Evolutionary conservation across 2,113 vertebrate species (phyloP).

Genomic region (Girardinichthys multiradiatus): DNA sequence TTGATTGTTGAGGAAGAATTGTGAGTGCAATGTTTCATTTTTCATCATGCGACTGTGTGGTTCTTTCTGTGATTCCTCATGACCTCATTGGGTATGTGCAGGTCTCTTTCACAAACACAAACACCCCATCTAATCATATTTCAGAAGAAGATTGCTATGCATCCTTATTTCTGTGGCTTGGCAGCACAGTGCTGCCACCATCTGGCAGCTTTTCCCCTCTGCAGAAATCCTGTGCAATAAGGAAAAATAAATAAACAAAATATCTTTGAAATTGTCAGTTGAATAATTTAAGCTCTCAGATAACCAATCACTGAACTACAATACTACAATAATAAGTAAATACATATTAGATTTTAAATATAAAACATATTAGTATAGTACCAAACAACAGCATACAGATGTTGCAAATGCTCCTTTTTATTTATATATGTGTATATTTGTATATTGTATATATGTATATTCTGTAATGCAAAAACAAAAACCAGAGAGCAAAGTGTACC

Average conservation of each 20-base stretch:
- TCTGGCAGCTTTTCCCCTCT: conserved; percentile 44
- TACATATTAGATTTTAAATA: background rate
- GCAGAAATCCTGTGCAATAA: conserved; percentile 1
- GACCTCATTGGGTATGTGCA: background rate
- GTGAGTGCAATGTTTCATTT: background rate
- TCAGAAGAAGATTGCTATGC: background rate
- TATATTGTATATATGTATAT: too few species aligned
- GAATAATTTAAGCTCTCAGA: background rate
- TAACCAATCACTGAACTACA: background rate
- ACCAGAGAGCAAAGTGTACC: too few species aligned
- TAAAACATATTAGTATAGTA: background rate
- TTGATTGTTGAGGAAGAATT: background rate
- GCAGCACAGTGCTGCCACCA: conserved; percentile 76
- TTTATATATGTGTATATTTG: too few species aligned
- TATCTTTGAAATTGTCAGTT: background rate
- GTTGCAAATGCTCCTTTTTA: too few species aligned
- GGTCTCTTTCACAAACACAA: background rate
- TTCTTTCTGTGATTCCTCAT: background rate
- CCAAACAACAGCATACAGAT: too few species aligned
- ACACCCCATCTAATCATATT: background rate
- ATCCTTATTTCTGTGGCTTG: conserved; percentile 11
- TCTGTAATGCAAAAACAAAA: too few species aligned
- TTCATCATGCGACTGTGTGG: background rate
- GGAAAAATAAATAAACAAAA: background rate
- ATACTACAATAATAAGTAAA: background rate